phyloP scores from a whole-genome alignment of 2,888 invertebrate species.

The Plagodis pulveraria region DNA sequence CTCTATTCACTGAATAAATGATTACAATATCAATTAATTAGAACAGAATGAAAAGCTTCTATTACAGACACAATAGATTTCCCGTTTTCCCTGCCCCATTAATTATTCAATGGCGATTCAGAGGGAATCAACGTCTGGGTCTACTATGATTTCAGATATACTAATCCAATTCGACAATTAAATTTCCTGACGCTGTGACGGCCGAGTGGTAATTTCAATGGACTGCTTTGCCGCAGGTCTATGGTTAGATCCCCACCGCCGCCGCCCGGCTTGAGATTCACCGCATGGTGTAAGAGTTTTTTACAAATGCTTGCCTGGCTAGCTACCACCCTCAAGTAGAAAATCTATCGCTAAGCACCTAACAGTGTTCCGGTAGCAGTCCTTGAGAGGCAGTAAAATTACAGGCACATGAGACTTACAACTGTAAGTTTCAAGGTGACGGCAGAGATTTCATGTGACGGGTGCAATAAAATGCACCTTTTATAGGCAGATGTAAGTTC shows the following conservation, averaged over 20 bases:
- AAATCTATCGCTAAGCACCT: too few species aligned
- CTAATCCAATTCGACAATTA: not conserved
- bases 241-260: not conserved
- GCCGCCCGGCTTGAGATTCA: too few species aligned
- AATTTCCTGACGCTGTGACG: too few species aligned
- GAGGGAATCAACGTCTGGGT: conserved; percentile 52
- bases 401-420: too few species aligned
- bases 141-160: conserved; percentile 32
- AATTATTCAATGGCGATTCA: conserved; percentile 71
- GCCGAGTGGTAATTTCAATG: not conserved
- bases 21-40: conserved; percentile 40
- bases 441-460: too few species aligned
- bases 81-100: conserved; percentile 47
- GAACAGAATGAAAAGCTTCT: conserved; percentile 31
- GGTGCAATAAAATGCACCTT: too few species aligned
- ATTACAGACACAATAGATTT: conserved; percentile 35
- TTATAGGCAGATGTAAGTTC: too few species aligned
- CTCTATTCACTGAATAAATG: conserved; percentile 33
- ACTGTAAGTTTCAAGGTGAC: too few species aligned
- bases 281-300: not conserved
- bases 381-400: too few species aligned
- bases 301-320: not conserved
- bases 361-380: too few species aligned
- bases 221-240: too few species aligned
- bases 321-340: too few species aligned